Conservation (phyloP, 2,113 vertebrate species). For the Halcyon senegalensis region DNA sequence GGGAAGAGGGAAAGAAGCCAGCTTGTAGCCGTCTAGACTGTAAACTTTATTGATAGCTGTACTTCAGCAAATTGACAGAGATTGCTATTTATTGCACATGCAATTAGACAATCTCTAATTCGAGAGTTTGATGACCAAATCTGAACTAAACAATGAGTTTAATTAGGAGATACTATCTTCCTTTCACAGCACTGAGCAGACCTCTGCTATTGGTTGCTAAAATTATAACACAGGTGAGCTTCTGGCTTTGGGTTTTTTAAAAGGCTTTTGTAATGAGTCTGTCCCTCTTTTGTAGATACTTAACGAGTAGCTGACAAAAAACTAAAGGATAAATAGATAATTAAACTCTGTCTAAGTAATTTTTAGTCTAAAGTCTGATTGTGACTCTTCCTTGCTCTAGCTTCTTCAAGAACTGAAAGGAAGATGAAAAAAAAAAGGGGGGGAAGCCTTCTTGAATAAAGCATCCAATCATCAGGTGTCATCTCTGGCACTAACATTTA, state of each 20-base stretch:
- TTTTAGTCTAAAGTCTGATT: slow-evolving; percentile 23
- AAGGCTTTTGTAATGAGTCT: neutral
- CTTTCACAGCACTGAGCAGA: neutral
- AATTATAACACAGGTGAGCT: neutral
- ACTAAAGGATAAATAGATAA: slow-evolving; percentile 33
- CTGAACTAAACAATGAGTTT: neutral
- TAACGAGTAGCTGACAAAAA: neutral
- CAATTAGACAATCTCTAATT: neutral
- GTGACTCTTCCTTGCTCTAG: slow-evolving; percentile 42
- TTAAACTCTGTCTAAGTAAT: neutral
- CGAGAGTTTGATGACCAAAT: neutral
- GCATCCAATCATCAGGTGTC: slow-evolving; percentile 64
- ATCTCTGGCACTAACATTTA: slow-evolving; percentile 76
- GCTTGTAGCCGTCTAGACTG: neutral
- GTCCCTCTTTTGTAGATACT: neutral
- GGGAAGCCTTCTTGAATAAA: slow-evolving; percentile 49
- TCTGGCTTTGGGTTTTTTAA: neutral
- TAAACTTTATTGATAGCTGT: neutral
- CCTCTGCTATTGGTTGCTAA: neutral
- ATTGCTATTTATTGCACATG: neutral
- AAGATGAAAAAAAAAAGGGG: neutral
- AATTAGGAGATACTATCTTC: neutral
- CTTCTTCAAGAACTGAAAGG: slow-evolving; percentile 44
- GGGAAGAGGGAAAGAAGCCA: neutral
- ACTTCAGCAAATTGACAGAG: neutral